Evolutionary conservation across 1,140 invertebrate species (phyloP), one percentile per base, ranked within the genome.

Genomic region (Scaptomyza montana): DNA sequence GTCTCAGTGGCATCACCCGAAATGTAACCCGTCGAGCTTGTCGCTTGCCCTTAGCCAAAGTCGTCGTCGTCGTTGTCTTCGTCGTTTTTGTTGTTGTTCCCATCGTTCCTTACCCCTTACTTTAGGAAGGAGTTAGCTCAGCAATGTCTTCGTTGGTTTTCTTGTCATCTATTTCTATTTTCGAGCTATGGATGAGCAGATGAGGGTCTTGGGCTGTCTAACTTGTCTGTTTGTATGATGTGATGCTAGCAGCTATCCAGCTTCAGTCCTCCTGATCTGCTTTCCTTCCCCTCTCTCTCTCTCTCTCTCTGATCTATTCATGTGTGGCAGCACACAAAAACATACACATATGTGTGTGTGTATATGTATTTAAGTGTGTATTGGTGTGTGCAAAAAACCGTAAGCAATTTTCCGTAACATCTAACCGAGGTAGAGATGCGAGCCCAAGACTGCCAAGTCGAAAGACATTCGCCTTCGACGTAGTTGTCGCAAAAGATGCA

Each of bases 391-490:
- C 82, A 84, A 89, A 90, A 90, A 90, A 90, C 78, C 87, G 87
- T 87, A 90, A 89, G 86, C 86, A 90, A 90, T 89, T 89, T 89
- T 89, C 84, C 85, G 80, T 89, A 89, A 89, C 85, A 89, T 89
- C 84, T 89, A 89, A 80, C 84, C 73, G 72, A 65, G 65, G 53
- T 78, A 49, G 61, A 66, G 69, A 50, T 39, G 56, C 50, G 56
- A 50, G 63, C 69, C 66, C 84, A 82, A 82, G 84, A 74, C 72
- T 80, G 79, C 65, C 25, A 45, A 53, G 55, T 49, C 79, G 63
- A 84, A 82, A 72, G 85, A 87, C 69, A 64, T 63, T 41, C 53
- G 53, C 53, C 47, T 47, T 57, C 57, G 19, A 39, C 30, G 65
- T 71, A 66, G 69, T 71, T 72, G 69, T 71, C 67, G 72, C 73